A percentile compares a stretch with the other conserved stretches of the same genome.
Conservation (phyloP, 2,113 vertebrate genomes). For the Addax nasomaculatus region DNA sequence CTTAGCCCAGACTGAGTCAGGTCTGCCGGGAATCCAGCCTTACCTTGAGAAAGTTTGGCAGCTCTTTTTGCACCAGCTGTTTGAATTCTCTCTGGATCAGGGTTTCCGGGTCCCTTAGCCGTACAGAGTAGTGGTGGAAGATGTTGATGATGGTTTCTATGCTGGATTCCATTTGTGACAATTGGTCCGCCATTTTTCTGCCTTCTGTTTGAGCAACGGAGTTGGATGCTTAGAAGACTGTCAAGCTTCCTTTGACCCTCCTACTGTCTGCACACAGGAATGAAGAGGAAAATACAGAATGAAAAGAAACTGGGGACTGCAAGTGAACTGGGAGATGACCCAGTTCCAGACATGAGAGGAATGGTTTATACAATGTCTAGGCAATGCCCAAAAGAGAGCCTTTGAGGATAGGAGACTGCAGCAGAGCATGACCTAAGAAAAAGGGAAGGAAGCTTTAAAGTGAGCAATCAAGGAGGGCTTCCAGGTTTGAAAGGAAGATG, state of each 20-base stretch:
- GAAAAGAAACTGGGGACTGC: neutral
- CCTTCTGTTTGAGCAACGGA: neutral
- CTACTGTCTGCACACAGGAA: neutral
- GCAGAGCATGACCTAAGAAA: neutral
- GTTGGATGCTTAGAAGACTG: neutral
- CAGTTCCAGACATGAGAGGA: neutral
- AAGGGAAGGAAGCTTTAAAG: neutral
- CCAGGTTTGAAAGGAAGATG: neutral
- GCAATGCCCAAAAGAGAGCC: neutral
- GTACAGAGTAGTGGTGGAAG: conserved; percentile 12
- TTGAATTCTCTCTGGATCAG: conserved; percentile 42
- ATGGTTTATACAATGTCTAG: neutral
- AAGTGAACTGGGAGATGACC: neutral
- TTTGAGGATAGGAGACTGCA: neutral
- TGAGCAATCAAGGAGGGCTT: neutral
- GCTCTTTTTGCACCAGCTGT: neutral
- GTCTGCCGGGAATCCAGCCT: neutral
- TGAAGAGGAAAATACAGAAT: neutral
- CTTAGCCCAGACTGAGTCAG: neutral
- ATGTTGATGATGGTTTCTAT: neutral
- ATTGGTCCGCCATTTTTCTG: rapidly evolving
- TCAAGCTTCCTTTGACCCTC: neutral
- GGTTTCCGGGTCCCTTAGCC: rapidly evolving
- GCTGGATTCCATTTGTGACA: neutral
- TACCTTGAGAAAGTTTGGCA: conserved; percentile 66